Evolutionary conservation across 2,888 invertebrate species (phyloP), one percentile per base, ranked within the genome.

Genomic region (Sabatieria punctata): DNA sequence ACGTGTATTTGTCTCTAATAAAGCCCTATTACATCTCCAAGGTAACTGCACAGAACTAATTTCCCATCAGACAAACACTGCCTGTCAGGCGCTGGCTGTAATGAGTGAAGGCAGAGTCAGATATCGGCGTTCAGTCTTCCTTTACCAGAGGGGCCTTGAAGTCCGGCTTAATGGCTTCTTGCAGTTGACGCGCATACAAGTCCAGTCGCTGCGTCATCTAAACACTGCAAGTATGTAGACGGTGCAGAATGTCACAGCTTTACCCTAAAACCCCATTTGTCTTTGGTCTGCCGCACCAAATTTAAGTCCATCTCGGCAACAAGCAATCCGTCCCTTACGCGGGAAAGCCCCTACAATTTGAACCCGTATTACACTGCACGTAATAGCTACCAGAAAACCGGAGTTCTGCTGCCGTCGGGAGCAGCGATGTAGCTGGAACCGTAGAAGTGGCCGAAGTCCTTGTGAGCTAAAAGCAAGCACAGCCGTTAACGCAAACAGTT

Each of bases 201-300:
- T 85, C 82, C 51, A 95, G 69, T 41, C 95, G 74, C 60, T 84
- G 82, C 0, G 93, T 95, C 88, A 89, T 88, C 79, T 80, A 64
- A 43, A 72, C n/a, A n/a, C n/a, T n/a, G n/a, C n/a, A n/a, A n/a
- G n/a, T n/a, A n/a, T n/a, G n/a, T n/a, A n/a, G n/a, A 41, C 18
- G 6, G 21, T 11, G 13, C 6, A 45, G 15, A 24, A 26, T 6
- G 13, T 6, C 6, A 33, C 27, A 21, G 24, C 53, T 71, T 69
- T 65, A 81, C 82, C 65, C 80, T 77, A 66, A 93, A 89, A 48
- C 85, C 82, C 91, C 91, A 95, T 54, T 76, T 74, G 63, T 97
- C 95, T 66, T 80, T 85, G 1, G 82, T 75, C 73, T 97, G 95
- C 35, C 91, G 76, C 63, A 88, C 89, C 46, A 91, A 69, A 69